Base-by-base conservation (phyloP, 2,113 vertebrate species). In the zebrafish (Danio rerio) region DNA sequence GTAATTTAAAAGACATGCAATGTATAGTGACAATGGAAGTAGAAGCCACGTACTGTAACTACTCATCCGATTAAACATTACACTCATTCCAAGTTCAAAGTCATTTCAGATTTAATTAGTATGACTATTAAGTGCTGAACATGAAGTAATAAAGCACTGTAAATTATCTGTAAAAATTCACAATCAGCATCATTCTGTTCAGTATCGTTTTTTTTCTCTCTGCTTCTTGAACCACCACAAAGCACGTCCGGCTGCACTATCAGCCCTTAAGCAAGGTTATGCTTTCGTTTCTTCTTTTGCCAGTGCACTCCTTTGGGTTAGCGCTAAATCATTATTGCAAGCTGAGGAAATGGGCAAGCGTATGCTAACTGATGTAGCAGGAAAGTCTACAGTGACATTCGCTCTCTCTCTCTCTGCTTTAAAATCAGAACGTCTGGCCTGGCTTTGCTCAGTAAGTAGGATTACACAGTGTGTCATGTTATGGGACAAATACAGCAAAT, bases 151-250 rank as follows among this genome's bases (percentile, higher is more conserved):
- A 78, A 42, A 78, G 77, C 81, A 82, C 49, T 86, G 84, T 87
- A 88, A 88, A 89, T 87, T 94, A 95, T 94, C 92, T 92, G 89
- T 89, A 91, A 93, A 92, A 93, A 94, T 86, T 82, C 69, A 78
- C 72, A 76, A 66, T 77, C 59, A 76, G 81, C 72, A 45, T 75
- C 52, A 50, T 40, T 82, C 49, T 42, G 21, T 66, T 53, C 5
- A 0, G 3, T 31, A 52, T 16, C 15, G 21, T 76, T 49, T n/a
- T 76, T 58, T 63, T 15, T 63, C 31, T 10, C 43, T 20, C 45
- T 49, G 11, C 40, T 65, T 78, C 75, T 47, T 45, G 55, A 61
- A 61, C 55, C 43, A 65, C 8, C 43, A 65, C 59, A 78, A 62
- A 78, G 59, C 42, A 65, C 53, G 50, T 47, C 52, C 58, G 13